Evolutionary conservation across 2,888 invertebrate genomes (phyloP).

Genomic region (Steinernema carpocapsae): DNA sequence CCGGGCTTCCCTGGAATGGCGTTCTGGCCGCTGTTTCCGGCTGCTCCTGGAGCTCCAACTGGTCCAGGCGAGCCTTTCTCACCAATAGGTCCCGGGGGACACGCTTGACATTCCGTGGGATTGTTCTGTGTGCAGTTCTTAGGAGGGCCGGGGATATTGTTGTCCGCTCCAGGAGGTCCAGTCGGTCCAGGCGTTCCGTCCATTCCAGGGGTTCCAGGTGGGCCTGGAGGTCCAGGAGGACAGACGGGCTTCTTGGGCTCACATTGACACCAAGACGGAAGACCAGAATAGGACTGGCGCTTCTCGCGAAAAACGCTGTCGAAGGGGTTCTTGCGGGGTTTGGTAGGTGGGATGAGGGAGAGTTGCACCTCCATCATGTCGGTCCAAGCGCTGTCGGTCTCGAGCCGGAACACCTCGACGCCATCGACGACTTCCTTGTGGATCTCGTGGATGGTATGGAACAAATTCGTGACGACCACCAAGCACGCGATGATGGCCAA

Average conservation of each 20-base stretch:
- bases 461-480: conserved; percentile 62
- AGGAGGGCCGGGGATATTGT: no score
- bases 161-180: no score
- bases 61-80: no score
- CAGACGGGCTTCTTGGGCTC: conserved; percentile 57
- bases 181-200: no score
- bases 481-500: conserved; percentile 59
- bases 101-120: no score
- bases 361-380: conserved; percentile 61
- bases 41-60: no score
- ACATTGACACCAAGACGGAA: conserved; percentile 61
- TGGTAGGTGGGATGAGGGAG: conserved; percentile 52
- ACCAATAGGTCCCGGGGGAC: no score
- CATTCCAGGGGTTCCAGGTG: no score
- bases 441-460: conserved; percentile 61
- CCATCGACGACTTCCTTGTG: conserved; percentile 51
- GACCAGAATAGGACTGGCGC: conserved; percentile 52
- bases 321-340: conserved; percentile 45
- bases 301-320: conserved; percentile 58
- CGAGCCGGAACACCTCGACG: conserved; percentile 60
- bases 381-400: conserved; percentile 62
- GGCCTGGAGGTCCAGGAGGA: conserved; percentile 54
- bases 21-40: conserved; percentile 52
- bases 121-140: no score
- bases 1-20: conserved; percentile 53